Conservation (phyloP, 2,113 vertebrate genomes). For the Ellobius talpinus region DNA sequence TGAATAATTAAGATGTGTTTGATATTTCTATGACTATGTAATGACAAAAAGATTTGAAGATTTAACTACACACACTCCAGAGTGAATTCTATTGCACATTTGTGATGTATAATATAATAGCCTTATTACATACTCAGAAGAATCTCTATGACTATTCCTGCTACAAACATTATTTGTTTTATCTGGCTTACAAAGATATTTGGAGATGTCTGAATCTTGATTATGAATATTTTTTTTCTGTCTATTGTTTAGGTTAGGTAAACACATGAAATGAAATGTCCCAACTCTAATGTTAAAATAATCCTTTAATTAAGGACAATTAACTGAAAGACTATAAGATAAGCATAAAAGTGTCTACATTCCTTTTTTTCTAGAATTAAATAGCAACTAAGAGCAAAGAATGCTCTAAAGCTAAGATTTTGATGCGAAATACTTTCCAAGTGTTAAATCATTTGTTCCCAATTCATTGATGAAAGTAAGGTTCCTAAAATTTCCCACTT, state of each 20-base stretch:
- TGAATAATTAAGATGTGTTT: neutral
- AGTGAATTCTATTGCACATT: neutral
- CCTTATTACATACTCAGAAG: neutral
- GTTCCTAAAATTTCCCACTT: neutral
- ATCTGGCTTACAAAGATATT: neutral
- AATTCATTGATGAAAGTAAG: neutral
- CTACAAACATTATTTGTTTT: neutral
- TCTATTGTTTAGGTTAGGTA: neutral
- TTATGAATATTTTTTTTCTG: neutral
- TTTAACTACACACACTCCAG: neutral
- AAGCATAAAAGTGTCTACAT: neutral
- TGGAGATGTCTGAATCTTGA: neutral
- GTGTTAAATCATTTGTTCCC: neutral
- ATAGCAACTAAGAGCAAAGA: neutral
- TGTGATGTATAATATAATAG: neutral
- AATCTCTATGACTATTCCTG: neutral
- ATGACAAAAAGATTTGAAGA: neutral
- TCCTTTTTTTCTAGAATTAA: neutral
- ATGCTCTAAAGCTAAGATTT: neutral
- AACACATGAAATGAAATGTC: neutral
- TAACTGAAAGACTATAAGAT: constrained; percentile 7
- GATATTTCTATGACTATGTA: neutral
- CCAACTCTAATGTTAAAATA: neutral
- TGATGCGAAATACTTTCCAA: neutral
- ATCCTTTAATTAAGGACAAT: neutral